Evolutionary conservation across 2,797 vertebrate species (phyloP).

Genomic region (Mionectes olivaceus): DNA sequence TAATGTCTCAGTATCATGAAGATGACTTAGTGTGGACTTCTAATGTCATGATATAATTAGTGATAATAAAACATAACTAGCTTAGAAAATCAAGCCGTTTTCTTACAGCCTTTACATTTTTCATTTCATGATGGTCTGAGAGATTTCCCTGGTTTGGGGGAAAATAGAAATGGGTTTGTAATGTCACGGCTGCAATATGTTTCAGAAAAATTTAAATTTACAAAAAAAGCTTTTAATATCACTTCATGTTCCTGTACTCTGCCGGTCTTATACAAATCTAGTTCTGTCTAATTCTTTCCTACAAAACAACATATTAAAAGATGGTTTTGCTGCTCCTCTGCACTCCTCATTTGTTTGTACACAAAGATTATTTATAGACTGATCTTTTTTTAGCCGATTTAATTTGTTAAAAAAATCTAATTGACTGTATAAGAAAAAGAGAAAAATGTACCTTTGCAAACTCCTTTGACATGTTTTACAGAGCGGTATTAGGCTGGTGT

Average conservation of each 20-base stretch:
- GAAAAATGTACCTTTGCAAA: background rate
- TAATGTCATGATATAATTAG: background rate
- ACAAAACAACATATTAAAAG: slow-evolving; percentile 20
- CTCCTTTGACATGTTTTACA: background rate
- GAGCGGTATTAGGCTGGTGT: background rate
- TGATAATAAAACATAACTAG: background rate
- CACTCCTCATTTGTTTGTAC: slow-evolving; percentile 28
- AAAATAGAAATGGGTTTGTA: background rate
- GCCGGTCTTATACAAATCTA: background rate
- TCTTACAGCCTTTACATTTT: background rate
- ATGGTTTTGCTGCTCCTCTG: background rate
- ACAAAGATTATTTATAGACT: slow-evolving; percentile 8
- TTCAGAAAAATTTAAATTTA: background rate
- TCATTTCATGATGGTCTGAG: background rate
- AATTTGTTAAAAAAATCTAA: background rate
- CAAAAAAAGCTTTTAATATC: background rate
- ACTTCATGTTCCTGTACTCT: background rate
- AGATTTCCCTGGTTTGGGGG: background rate
- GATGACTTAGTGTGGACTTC: background rate
- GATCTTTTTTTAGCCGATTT: background rate
- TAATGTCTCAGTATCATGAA: background rate
- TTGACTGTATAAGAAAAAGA: slow-evolving; percentile 1
- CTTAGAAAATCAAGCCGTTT: background rate
- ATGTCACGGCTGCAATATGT: background rate
- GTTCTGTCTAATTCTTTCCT: background rate